phyloP scores from a whole-genome alignment of 2,797 vertebrate genomes.

The Thripadectes ignobilis region DNA sequence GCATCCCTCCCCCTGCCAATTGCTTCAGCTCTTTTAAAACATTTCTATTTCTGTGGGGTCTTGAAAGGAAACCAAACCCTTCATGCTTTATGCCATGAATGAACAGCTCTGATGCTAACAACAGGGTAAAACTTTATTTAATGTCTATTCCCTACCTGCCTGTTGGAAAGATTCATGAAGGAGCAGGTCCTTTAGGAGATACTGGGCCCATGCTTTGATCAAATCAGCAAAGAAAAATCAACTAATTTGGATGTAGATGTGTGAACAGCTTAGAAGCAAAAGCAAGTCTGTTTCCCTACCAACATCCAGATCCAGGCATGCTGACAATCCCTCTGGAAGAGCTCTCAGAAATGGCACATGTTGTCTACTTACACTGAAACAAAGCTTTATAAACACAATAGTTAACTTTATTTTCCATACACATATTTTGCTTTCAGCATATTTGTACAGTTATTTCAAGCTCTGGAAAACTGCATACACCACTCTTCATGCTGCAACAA shows the following conservation, averaged over 20 bases:
- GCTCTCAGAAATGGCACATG: background rate
- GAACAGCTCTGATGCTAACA: background rate
- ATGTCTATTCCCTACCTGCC: background rate
- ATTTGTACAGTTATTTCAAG: conserved; percentile 1
- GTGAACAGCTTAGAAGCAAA: background rate
- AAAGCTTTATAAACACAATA: conserved; percentile 9
- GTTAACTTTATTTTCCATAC: conserved; percentile 48
- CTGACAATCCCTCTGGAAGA: background rate
- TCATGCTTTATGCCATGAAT: background rate
- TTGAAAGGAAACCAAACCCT: background rate
- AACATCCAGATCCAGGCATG: background rate
- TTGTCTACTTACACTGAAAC: background rate
- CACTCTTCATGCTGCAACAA: background rate
- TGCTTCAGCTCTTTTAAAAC: background rate
- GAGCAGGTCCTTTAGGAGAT: background rate
- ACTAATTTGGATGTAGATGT: background rate
- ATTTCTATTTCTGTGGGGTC: background rate
- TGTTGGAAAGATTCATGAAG: background rate
- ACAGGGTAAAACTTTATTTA: background rate
- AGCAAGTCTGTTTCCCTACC: background rate
- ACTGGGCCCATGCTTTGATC: background rate
- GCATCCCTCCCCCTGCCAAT: background rate
- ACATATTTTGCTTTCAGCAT: background rate
- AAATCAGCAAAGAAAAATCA: background rate
- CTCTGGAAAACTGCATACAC: background rate